These are phyloP conservation scores for Vanacampus margaritifer DNA, from an alignment of 2,113 vertebrate genomes.

Conservation along the genomic window DNA sequence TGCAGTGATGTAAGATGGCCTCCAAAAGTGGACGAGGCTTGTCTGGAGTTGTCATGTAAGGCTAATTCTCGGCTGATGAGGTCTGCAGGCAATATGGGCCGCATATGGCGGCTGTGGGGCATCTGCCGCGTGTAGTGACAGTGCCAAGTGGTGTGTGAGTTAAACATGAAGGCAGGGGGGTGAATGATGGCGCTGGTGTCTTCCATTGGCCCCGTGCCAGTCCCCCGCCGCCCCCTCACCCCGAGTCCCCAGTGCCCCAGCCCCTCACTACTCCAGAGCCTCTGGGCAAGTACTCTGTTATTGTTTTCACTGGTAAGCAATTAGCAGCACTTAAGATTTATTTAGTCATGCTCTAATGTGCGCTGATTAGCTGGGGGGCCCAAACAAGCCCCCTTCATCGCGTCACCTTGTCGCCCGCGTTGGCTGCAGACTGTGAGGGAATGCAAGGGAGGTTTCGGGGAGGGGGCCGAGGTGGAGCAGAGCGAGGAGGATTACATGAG, in stretches of 20 bases:
- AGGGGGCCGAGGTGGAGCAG: constrained; percentile 34
- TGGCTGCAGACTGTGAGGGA: constrained; percentile 60
- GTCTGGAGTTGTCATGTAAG: constrained; percentile 54
- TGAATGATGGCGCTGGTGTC: constrained; percentile 63
- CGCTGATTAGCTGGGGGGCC: constrained; percentile 78
- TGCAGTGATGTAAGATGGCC: constrained; percentile 64
- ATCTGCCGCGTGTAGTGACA: constrained; percentile 48
- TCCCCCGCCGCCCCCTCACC: constrained; percentile 8
- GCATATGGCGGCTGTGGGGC: constrained; percentile 45
- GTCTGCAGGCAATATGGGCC: constrained; percentile 33
- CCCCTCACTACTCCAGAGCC: constrained; percentile 56
- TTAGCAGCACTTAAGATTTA: constrained; percentile 78
- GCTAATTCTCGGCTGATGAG: constrained; percentile 45
- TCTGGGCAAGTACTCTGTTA: constrained; percentile 73
- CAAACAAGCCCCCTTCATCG: constrained; percentile 60
- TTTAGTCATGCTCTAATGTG: constrained; percentile 80
- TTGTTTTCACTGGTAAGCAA: constrained; percentile 79
- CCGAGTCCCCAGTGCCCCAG: constrained; percentile 56
- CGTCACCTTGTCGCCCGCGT: constrained; percentile 58
- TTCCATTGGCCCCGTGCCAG: constrained; percentile 71
- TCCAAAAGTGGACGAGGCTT: constrained; percentile 47
- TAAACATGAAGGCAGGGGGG: constrained; percentile 42
- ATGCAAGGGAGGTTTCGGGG: constrained; percentile 44
- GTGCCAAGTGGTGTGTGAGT: constrained; percentile 64
- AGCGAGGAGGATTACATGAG: constrained; percentile 63